Evolutionary conservation across 2,797 vertebrate genomes (phyloP).

Genomic region (Eulemur albifrons): DNA sequence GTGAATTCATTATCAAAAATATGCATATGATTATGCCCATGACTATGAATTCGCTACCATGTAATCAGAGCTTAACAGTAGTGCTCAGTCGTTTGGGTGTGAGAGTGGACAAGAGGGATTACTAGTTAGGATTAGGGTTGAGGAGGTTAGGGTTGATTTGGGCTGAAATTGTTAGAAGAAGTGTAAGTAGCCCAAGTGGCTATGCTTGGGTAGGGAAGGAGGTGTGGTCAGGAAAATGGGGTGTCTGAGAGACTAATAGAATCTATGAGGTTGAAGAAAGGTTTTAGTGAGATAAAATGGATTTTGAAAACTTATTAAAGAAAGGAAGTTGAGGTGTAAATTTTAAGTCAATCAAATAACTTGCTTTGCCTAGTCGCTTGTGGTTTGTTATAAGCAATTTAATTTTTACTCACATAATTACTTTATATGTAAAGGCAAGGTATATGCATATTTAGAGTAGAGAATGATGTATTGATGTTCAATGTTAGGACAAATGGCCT

Average conservation of each 20-base stretch:
- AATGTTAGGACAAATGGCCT: neutral
- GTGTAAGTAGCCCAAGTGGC: neutral
- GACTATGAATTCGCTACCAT: neutral
- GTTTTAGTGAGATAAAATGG: neutral
- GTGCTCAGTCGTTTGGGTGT: neutral
- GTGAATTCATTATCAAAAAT: neutral
- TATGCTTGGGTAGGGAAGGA: neutral
- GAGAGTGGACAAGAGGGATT: neutral
- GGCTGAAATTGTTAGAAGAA: neutral
- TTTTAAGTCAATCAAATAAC: neutral
- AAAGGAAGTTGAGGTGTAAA: neutral
- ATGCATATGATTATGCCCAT: neutral
- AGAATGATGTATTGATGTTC: neutral
- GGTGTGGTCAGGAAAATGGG: neutral
- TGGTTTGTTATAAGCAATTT: neutral
- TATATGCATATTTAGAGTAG: neutral
- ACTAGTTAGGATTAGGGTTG: neutral
- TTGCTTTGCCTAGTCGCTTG: neutral
- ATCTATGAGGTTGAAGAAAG: neutral
- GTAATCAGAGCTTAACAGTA: neutral
- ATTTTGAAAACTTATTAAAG: neutral
- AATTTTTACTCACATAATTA: neutral
- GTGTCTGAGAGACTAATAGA: neutral
- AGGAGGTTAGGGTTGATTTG: neutral
- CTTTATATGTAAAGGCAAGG: neutral